Base-by-base conservation (phyloP, 2,888 invertebrate genomes). In the Allygus modestus region DNA sequence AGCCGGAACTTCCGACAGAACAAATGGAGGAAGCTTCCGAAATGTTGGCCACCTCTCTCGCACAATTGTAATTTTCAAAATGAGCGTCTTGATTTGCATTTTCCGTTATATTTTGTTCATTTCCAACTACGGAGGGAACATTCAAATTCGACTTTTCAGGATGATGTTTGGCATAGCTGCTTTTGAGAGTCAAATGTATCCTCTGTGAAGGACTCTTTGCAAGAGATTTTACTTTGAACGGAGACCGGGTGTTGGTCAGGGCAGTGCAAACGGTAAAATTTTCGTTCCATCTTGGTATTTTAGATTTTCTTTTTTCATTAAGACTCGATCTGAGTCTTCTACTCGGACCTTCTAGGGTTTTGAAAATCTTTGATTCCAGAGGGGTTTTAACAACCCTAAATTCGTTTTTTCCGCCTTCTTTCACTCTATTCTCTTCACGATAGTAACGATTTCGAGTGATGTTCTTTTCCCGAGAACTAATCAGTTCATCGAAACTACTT, bases 201-300 rank as follows among this genome's bases (percentile, higher is more conserved):
- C 12, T 46, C 46, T 46, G 46, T 7, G 46, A 17, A 17, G 46
- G n/a, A 46, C 12, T 17, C 46, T 46, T 46, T 9, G 46, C 37
- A 46, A 46, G 31, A 2, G 65, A 31, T 65, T 31, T 65, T 0
- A 65, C 31, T 65, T 17, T 65, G 31, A 65, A 28, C 2, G 65
- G 26, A 15, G 65, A 31, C 12, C 2, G 0, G 7, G 65, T 31
- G 17, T 15, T 65, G 17, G 31, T 65, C 5, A 65, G 31, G 31
- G 65, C 65, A 28, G 28, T 65, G 17, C 17, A 65, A 5, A 65
- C 65, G 0, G 65, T 65, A 2, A 65, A 65, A 31, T 65, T 65
- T 9, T 31, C 31, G 12, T 31, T 65, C 65, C 65, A 28, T 65
- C 15, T 65, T 15, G 65, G 15, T 23, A 58, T 58, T 65, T 65